phyloP scores from a whole-genome alignment of 1,140 invertebrate species.

The Drosophila tropicalis region DNA sequence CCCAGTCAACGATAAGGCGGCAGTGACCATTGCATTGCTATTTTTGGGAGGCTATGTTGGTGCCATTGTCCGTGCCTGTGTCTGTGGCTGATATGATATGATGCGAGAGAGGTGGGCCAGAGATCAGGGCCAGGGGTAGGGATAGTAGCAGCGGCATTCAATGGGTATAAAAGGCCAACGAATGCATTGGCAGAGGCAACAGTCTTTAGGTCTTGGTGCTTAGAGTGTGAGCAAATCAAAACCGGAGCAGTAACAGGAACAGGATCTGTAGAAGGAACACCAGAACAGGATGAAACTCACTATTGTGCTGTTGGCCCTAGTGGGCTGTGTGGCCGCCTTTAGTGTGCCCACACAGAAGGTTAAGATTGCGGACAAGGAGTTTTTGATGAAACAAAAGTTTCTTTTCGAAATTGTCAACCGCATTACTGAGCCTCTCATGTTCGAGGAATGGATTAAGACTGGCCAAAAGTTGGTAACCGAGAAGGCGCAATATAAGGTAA shows the following conservation, averaged over 20 bases:
- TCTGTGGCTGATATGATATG: slow-evolving; percentile 52
- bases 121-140: not conserved
- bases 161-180: slow-evolving; percentile 46
- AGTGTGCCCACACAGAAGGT: slow-evolving; percentile 53
- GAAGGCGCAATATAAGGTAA: slow-evolving; percentile 64
- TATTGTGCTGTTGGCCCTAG: slow-evolving; percentile 63
- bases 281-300: slow-evolving; percentile 62
- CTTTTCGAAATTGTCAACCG: slow-evolving; percentile 87
- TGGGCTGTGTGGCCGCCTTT: slow-evolving; percentile 64
- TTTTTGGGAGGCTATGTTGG: slow-evolving; percentile 2
- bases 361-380: slow-evolving; percentile 61
- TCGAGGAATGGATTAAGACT: slow-evolving; percentile 71
- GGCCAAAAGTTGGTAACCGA: slow-evolving; percentile 50
- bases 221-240: slow-evolving; percentile 44
- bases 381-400: slow-evolving; percentile 85
- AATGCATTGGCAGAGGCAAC: slow-evolving; percentile 39
- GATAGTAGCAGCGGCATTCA: not conserved
- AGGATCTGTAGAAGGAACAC: slow-evolving; percentile 16
- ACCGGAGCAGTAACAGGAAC: slow-evolving; percentile 63
- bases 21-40: not conserved
- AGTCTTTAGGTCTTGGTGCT: slow-evolving; percentile 75
- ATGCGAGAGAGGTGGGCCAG: slow-evolving; percentile 29
- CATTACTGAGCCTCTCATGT: slow-evolving; percentile 83
- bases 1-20: slow-evolving; percentile 25
- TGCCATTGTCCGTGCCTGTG: slow-evolving; percentile 13